Percentiles rank a stretch among this genome's conserved stretches.
Conservation (phyloP, 2,797 vertebrate genomes). For the Gallinago nigripennis region DNA sequence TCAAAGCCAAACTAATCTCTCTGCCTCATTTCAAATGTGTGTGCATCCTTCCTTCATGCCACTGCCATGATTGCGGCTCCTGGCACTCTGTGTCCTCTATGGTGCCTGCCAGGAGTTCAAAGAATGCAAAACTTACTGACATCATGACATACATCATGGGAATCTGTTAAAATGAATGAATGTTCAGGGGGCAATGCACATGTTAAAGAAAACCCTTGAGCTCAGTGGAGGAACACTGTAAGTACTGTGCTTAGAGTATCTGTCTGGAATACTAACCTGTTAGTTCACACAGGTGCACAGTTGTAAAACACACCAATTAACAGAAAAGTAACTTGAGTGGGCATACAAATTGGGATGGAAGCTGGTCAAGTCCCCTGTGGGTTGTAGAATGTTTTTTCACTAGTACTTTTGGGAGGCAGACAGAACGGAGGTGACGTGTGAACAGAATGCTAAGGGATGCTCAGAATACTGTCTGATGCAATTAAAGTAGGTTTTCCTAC, state of each 20-base stretch:
- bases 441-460: background rate
- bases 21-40: background rate
- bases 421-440: fast-evolving
- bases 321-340: background rate
- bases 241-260: background rate
- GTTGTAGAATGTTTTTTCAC: background rate
- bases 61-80: background rate
- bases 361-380: background rate
- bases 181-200: background rate
- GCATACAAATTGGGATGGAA: background rate
- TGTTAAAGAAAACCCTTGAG: background rate
- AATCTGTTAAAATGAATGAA: background rate
- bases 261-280: background rate
- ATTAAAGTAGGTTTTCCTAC: background rate
- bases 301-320: background rate
- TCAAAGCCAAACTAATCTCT: background rate
- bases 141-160: background rate
- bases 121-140: fast-evolving
- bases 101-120: background rate
- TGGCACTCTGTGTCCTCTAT: background rate
- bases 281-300: background rate
- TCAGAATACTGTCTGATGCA: background rate
- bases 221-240: background rate
- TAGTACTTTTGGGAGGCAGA: background rate
- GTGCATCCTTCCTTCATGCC: background rate